phyloP scores from a whole-genome alignment of 2,113 vertebrate genomes.

The Aspiorhynchus laticeps region DNA sequence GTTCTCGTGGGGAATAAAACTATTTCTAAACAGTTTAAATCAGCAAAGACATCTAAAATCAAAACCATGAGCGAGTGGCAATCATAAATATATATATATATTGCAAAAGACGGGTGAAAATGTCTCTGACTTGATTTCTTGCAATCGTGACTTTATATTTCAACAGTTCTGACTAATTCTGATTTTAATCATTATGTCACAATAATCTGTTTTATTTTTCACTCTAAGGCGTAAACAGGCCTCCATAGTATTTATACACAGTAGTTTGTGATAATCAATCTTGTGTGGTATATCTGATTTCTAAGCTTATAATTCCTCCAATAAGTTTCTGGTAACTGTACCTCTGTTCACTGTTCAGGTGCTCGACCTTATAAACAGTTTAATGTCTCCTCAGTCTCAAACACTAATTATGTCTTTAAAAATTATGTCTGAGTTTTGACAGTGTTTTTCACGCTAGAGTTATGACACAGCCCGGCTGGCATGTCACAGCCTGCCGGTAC shows the following conservation, averaged over 20 bases:
- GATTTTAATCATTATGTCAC: too few relatives aligned
- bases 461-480: conserved; percentile 16
- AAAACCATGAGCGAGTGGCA: conserved; percentile 1
- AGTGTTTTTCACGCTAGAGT: conserved; percentile 26
- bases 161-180: background rate
- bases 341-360: background rate
- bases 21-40: conserved; percentile 23
- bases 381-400: conserved; percentile 20
- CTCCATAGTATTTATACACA: background rate
- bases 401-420: conserved; percentile 31
- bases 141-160: background rate
- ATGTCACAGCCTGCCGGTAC: conserved; percentile 24
- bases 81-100: background rate
- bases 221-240: background rate
- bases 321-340: background rate
- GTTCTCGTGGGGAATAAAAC: background rate
- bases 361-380: conserved; percentile 4
- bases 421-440: conserved; percentile 34
- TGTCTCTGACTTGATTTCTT: background rate
- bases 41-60: conserved; percentile 26
- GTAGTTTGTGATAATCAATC: background rate
- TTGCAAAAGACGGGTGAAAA: background rate
- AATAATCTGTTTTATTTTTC: background rate
- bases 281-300: background rate
- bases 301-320: background rate